A percentile compares a stretch with the other conserved stretches of the same genome.
Evolutionary conservation across 2,888 invertebrate genomes (phyloP).

Genomic region (Parochlus steinenii): DNA sequence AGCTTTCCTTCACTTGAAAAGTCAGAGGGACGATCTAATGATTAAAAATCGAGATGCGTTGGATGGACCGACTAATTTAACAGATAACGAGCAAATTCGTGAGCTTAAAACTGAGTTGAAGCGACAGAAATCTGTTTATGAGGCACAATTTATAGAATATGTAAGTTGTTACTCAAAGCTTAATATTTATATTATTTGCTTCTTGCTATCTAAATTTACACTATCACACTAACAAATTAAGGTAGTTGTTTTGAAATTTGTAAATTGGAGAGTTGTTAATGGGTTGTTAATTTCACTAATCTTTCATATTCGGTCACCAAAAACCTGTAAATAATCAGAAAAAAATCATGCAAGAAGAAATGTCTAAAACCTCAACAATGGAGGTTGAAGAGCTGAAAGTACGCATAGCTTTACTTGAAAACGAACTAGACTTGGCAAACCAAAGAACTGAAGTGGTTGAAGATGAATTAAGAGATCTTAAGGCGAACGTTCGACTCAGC

Average conservation of each 20-base stretch:
- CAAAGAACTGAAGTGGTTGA: conserved; percentile 37
- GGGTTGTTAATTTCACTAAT: not conserved
- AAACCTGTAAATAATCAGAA: conserved; percentile 29
- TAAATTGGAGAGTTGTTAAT: too few relatives aligned
- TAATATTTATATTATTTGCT: too few relatives aligned
- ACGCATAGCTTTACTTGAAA: conserved; percentile 37
- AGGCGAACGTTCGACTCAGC: conserved; percentile 5
- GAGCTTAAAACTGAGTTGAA: conserved; percentile 22
- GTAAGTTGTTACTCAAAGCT: too few relatives aligned
- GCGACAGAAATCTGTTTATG: conserved; percentile 24
- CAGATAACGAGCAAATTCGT: conserved; percentile 14
- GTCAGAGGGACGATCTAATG: conserved; percentile 27
- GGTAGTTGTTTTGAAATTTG: too few relatives aligned
- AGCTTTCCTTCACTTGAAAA: conserved; percentile 26
- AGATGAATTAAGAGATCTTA: conserved; percentile 24
- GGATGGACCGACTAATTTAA: conserved; percentile 18
- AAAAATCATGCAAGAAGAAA: conserved; percentile 35
- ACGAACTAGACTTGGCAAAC: conserved; percentile 33
- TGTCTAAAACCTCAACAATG: conserved; percentile 32
- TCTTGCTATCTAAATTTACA: too few relatives aligned
- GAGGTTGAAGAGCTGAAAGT: conserved; percentile 38
- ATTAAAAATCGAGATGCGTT: conserved; percentile 22
- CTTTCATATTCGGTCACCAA: conserved; percentile 11
- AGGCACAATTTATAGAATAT: conserved; percentile 30
- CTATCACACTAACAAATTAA: too few relatives aligned